Conservation (phyloP, 2,797 vertebrate genomes). For the Cyprinodon diabolis region DNA sequence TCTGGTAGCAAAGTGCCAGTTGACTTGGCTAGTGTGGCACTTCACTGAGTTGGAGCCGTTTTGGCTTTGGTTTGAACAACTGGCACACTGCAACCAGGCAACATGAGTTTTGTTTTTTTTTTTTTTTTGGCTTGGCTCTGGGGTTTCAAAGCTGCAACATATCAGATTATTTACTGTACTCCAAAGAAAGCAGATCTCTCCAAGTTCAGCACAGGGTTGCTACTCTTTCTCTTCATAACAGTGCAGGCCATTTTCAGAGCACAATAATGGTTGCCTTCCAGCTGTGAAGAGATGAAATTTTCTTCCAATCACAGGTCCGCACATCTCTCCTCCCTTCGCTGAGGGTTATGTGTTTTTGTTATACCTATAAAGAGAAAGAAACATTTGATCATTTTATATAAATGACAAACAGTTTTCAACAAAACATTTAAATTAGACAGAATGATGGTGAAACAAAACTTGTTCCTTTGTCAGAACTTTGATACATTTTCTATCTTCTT, state of each 20-base stretch:
- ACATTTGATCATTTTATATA: neutral
- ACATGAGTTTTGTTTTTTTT: slow-evolving; percentile 48
- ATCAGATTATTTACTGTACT: slow-evolving; percentile 42
- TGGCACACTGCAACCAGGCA: slow-evolving; percentile 71
- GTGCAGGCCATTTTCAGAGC: slow-evolving; percentile 29
- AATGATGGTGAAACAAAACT: neutral
- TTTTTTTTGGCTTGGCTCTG: slow-evolving; percentile 59
- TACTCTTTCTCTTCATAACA: slow-evolving; percentile 32
- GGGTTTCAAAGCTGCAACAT: slow-evolving; percentile 26
- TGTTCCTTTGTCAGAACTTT: no score
- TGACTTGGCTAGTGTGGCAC: slow-evolving; percentile 46
- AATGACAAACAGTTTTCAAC: neutral
- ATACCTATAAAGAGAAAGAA: slow-evolving; percentile 66
- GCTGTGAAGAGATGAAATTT: slow-evolving; percentile 47
- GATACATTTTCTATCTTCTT: neutral
- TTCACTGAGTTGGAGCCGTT: slow-evolving; percentile 49
- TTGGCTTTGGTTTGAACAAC: slow-evolving; percentile 69
- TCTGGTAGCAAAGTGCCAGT: slow-evolving; percentile 28
- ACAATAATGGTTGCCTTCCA: slow-evolving; percentile 27
- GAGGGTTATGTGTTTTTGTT: slow-evolving; percentile 78
- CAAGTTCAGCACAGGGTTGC: slow-evolving; percentile 62
- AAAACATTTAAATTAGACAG: neutral
- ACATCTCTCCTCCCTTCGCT: slow-evolving; percentile 45
- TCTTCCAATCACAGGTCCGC: slow-evolving; percentile 62
- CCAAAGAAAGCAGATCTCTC: slow-evolving; percentile 68